phyloP scores from a whole-genome alignment of 2,888 invertebrate genomes.

The Tetramorium bicarinatum region DNA sequence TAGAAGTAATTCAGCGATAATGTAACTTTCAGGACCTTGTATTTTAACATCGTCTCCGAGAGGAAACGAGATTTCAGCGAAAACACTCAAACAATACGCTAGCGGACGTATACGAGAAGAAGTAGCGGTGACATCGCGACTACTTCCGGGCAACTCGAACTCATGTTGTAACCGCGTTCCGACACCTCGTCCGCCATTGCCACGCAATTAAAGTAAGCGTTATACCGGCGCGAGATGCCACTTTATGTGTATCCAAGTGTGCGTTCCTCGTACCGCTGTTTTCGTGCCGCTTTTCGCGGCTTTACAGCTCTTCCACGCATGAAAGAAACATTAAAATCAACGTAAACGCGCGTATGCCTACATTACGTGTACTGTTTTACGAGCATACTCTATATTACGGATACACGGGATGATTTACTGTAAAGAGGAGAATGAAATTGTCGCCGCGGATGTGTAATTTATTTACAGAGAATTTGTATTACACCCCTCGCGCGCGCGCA shows the following conservation, averaged over 20 bases:
- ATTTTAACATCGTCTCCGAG: slow-evolving; percentile 38
- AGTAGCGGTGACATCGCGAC: slow-evolving; percentile 6
- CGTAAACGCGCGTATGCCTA: background rate
- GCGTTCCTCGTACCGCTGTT: background rate
- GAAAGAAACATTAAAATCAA: slow-evolving; percentile 47
- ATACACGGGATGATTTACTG: slow-evolving; percentile 28
- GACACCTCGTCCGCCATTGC: slow-evolving; percentile 39
- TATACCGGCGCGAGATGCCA: slow-evolving; percentile 32
- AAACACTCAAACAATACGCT: slow-evolving; percentile 29
- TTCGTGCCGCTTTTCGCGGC: background rate
- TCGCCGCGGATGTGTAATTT: slow-evolving; percentile 56
- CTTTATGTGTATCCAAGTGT: slow-evolving; percentile 24
- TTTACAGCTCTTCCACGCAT: slow-evolving; percentile 15
- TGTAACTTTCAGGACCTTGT: slow-evolving; percentile 16
- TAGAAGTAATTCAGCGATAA: slow-evolving; percentile 11
- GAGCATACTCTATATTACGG: background rate
- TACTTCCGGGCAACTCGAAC: slow-evolving; percentile 36
- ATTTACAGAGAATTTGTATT: slow-evolving; percentile 61
- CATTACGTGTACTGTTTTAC: background rate
- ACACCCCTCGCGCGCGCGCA: slow-evolving; percentile 26
- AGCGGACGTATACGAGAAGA: slow-evolving; percentile 33
- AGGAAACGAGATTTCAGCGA: slow-evolving; percentile 38
- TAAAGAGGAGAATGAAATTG: slow-evolving; percentile 40
- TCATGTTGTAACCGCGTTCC: slow-evolving; percentile 33
- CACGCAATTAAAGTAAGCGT: slow-evolving; percentile 49